These are phyloP conservation scores for Pachymerium ferrugineum DNA, from an alignment of 2,888 invertebrate genomes.

Conservation along the genomic window DNA sequence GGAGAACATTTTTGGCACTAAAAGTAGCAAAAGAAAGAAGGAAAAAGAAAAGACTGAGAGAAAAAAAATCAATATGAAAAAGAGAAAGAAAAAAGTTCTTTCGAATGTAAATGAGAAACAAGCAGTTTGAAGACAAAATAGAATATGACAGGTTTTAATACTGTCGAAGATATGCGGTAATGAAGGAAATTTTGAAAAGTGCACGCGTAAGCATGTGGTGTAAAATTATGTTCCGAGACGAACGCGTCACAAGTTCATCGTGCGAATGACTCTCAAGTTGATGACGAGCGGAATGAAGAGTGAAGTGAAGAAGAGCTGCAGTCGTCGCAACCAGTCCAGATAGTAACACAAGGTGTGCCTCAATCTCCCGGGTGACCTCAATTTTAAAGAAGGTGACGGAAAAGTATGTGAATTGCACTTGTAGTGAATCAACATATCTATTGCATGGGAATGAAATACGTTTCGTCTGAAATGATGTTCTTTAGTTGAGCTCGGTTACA, in stretches of 20 bases:
- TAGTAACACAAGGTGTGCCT: constrained; percentile 9
- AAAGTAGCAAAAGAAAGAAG: background rate
- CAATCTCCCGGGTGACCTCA: constrained; percentile 2
- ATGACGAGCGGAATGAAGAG: constrained; percentile 11
- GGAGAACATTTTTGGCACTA: background rate
- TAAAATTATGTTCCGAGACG: constrained; percentile 6
- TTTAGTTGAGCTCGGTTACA: background rate
- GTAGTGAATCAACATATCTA: constrained; percentile 6
- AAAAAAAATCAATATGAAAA: background rate
- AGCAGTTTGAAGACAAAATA: background rate
- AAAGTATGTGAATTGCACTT: constrained; percentile 9
- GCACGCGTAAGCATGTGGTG: background rate
- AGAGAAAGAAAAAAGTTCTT: constrained; percentile 4
- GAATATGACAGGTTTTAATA: background rate
- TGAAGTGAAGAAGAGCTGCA: constrained; percentile 14
- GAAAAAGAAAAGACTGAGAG: background rate
- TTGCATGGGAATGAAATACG: too few relatives aligned
- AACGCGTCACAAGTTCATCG: constrained; percentile 3
- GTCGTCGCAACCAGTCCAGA: background rate
- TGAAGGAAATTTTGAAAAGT: constrained; percentile 14
- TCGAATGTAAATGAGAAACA: constrained; percentile 8
- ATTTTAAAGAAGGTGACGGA: background rate
- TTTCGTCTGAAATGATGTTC: too few relatives aligned
- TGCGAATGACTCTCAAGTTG: constrained; percentile 18
- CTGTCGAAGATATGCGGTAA: background rate